Conservation (phyloP, 92 coral and sea anemone species). For the Porites cylindrica region DNA sequence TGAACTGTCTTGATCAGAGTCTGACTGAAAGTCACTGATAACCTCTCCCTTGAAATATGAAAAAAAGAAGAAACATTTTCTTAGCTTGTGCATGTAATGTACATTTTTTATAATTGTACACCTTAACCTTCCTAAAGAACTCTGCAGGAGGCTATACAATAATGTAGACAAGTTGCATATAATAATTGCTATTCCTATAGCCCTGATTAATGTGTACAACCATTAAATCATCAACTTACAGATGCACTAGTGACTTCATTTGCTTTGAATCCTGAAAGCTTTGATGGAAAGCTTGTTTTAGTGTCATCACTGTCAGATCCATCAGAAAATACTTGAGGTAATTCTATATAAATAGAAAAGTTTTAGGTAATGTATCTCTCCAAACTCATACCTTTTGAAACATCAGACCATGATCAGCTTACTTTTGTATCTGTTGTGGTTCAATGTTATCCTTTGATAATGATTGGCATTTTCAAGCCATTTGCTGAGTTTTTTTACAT, state of each 20-base stretch:
- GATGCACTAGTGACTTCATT: not conserved
- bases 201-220: not conserved
- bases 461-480: no score
- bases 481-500: no score
- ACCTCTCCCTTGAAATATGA: conserved; percentile 16
- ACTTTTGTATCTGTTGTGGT: no score
- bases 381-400: no score
- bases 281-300: not conserved
- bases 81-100: not conserved
- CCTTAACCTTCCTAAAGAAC: not conserved
- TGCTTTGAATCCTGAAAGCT: conserved; percentile 1
- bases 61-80: not conserved
- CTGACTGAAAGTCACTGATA: conserved; percentile 36
- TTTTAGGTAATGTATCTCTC: not conserved
- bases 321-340: conserved; percentile 13
- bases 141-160: no score
- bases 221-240: not conserved
- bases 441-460: no score
- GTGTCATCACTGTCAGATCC: not conserved
- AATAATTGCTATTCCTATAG: no score
- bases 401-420: no score
- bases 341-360: not conserved
- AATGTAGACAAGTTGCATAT: no score
- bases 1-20: conserved; percentile 35
- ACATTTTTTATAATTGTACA: not conserved